Base-by-base conservation (phyloP, 2,113 vertebrate species). In the Todiramphus chloris region DNA sequence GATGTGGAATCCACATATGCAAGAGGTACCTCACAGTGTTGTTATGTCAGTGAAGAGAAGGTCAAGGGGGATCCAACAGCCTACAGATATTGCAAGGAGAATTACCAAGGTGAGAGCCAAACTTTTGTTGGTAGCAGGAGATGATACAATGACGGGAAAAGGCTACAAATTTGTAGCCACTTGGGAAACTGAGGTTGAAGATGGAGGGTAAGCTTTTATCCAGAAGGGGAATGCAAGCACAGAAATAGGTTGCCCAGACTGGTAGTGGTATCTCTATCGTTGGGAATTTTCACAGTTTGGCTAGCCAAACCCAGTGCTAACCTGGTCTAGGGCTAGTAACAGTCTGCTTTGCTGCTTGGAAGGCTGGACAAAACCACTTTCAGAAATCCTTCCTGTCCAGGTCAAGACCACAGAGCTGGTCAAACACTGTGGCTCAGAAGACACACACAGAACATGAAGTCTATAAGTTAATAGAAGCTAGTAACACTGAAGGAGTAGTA, bases 81-180 rank as follows among this genome's bases (percentile, higher is more conserved):
- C 37, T 59, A 68, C 2, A 39, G 11, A 59, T 10, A 48, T 10
- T 43, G n/a, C 68, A 79, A 51, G 4, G 2, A 33, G 15, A 79
- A 24, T 66, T 64, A 43, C 10, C 23, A 75, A 74, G 37, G 56
- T 11, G 1, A 0, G 7, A 60, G 27, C 4, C 31, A 60, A 82
- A 68, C 31, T 43, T 31, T 31, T 70, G 16, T 19, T 60, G 23
- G 17, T 13, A 60, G 48, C 19, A 83, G 46, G 18, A 56, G 20
- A 33, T 9, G 2, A 74, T 10, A 50, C 0, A 51, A 56, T 2
- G 16, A 30, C 0, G 21, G 11, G 14, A 70, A 89, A 82, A 0
- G 0, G 5, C 20, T 69, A 58, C 1, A 31, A 30, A 69, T 53
- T 37, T 59, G 10, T 41, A 81, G 19, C 9, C 15, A 28, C 16